These are phyloP conservation scores for Athrips mouffetella DNA, from an alignment of 2,888 invertebrate genomes.

Conservation along the genomic window DNA sequence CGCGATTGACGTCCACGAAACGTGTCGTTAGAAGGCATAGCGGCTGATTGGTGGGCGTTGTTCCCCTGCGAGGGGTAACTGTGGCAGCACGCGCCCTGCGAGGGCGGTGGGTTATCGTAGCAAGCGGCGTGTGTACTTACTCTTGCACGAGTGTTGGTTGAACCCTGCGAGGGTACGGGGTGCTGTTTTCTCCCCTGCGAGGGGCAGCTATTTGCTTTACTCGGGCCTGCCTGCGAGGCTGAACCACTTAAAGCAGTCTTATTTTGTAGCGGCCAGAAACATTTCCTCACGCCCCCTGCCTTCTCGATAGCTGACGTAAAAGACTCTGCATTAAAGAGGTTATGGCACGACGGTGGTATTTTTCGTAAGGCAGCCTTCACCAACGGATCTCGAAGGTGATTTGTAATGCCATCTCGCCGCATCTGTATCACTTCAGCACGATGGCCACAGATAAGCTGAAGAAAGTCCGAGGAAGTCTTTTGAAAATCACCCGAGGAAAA, in stretches of 20 bases:
- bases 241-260: not conserved
- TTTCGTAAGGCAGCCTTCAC: constrained; percentile 16
- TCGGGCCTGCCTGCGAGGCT: constrained; percentile 7
- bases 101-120: constrained; percentile 13
- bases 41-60: not conserved
- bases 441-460: constrained; percentile 23
- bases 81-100: constrained; percentile 13
- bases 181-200: constrained; percentile 17
- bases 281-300: constrained; percentile 15
- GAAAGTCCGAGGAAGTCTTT: constrained; percentile 17
- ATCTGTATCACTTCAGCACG: constrained; percentile 18
- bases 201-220: constrained; percentile 12
- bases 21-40: not conserved
- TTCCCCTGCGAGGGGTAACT: not conserved
- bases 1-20: not conserved
- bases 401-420: constrained; percentile 12
- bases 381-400: constrained; percentile 12
- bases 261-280: constrained; percentile 16
- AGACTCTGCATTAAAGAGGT: constrained; percentile 15
- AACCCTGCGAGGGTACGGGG: constrained; percentile 19
- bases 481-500: constrained; percentile 19
- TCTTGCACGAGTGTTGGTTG: constrained; percentile 3
- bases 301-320: constrained; percentile 19
- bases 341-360: constrained; percentile 17
- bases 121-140: not conserved